These are phyloP conservation scores for Bos javanicus DNA, from an alignment of 2,113 vertebrate genomes.

Conservation along the genomic window DNA sequence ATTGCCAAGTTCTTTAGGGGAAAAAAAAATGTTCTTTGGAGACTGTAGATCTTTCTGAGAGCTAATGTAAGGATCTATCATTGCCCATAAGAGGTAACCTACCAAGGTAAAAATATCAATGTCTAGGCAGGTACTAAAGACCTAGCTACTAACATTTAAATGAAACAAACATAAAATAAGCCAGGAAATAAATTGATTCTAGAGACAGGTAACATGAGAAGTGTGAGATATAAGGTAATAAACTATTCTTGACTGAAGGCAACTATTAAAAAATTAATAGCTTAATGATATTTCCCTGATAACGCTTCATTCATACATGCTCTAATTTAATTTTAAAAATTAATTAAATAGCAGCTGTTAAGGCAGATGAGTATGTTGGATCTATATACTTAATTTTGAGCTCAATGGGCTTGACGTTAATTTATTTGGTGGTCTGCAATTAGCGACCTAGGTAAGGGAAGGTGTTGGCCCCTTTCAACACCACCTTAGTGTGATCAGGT, in stretches of 20 bases:
- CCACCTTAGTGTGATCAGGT: neutral
- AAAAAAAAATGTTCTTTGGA: neutral
- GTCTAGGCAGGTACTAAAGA: neutral
- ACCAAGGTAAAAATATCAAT: neutral
- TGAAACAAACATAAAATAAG: neutral
- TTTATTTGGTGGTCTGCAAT: neutral
- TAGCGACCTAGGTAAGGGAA: neutral
- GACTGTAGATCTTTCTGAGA: neutral
- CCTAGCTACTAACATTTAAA: neutral
- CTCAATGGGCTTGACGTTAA: neutral
- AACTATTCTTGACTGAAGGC: neutral
- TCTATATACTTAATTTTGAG: slow-evolving; percentile 5
- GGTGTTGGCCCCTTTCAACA: neutral
- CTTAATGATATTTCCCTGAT: neutral
- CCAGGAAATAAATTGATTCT: neutral
- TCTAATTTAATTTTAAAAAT: neutral
- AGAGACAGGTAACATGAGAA: neutral
- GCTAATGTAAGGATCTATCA: neutral
- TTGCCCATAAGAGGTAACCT: neutral
- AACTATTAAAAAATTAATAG: neutral
- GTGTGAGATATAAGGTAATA: neutral
- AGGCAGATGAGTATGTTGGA: neutral
- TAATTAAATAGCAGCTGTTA: neutral
- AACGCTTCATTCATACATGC: neutral
- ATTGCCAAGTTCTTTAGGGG: neutral